Percentiles rank a stretch among this genome's conserved stretches.
Conservation (phyloP, 2,113 vertebrate genomes). For the Mus spicilegus region DNA sequence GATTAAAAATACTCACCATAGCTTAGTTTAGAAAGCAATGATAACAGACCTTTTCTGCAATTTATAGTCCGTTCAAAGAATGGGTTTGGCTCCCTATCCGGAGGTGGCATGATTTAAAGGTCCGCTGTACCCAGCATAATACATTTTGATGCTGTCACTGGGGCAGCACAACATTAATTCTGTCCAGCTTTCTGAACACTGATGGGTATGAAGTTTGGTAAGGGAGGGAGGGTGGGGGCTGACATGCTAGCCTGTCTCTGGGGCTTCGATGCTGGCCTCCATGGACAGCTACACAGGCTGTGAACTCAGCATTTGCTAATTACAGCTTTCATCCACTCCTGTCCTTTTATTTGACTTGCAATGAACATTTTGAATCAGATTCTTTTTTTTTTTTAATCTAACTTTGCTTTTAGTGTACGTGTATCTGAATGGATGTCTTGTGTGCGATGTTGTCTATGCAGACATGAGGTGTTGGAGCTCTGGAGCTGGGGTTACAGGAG, state of each 20-base stretch:
- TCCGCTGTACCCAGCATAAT: constrained; percentile 29
- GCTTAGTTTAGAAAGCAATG: constrained; percentile 35
- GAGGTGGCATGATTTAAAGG: constrained; percentile 45
- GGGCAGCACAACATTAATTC: constrained; percentile 60
- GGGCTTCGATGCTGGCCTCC: background rate
- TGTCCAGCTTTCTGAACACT: constrained; percentile 62
- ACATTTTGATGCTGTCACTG: constrained; percentile 59
- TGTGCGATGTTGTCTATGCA: background rate
- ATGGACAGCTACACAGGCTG: background rate
- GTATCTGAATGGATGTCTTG: background rate
- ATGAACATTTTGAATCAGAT: background rate
- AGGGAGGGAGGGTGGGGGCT: background rate
- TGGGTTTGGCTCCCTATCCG: constrained; percentile 49
- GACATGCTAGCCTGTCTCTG: background rate
- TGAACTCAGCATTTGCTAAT: background rate
- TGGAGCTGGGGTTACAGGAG: background rate
- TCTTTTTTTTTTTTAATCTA: background rate
- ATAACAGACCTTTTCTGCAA: constrained; percentile 54
- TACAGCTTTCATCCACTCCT: background rate
- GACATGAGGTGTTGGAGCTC: background rate
- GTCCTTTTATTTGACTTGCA: background rate
- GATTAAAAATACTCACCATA: constrained; percentile 34
- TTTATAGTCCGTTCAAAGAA: constrained; percentile 65
- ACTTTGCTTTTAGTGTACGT: background rate
- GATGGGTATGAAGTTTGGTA: constrained; percentile 17